A percentile compares a stretch with the other conserved stretches of the same genome.
Conservation (phyloP, 2,888 invertebrate species). For the Uloborus plumipes region DNA sequence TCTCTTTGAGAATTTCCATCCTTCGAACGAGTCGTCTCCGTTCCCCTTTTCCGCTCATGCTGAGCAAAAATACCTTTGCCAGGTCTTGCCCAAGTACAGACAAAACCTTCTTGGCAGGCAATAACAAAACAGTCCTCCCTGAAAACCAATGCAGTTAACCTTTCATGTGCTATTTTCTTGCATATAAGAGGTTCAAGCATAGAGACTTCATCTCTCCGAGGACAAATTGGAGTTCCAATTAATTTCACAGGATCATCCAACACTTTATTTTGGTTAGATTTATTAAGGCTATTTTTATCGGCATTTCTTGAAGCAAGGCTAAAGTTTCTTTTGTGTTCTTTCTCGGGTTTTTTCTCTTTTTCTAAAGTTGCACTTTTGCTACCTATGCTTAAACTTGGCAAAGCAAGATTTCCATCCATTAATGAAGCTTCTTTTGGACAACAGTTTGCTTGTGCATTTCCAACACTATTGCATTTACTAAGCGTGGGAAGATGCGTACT, state of each 20-base stretch:
- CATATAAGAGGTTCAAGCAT: constrained; percentile 95
- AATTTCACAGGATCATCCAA: constrained; percentile 82
- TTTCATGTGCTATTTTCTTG: constrained; percentile 97
- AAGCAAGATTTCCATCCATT: constrained; percentile 56
- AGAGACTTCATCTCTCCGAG: constrained; percentile 96
- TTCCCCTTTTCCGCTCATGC: no score
- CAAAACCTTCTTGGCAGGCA: constrained; percentile 98
- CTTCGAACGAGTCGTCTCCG: no score
- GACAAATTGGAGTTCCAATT: constrained; percentile 92
- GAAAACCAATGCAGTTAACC: constrained; percentile 94
- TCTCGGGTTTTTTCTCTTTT: constrained; percentile 68
- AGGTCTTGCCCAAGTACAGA: constrained; percentile 98
- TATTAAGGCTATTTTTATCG: constrained; percentile 69
- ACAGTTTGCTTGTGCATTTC: constrained; percentile 65
- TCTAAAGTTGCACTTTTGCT: constrained; percentile 70
- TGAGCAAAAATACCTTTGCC: constrained; percentile 72
- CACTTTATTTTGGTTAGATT: constrained; percentile 68
- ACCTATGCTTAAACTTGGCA: constrained; percentile 67
- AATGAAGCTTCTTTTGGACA: constrained; percentile 60
- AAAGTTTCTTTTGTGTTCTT: constrained; percentile 81
- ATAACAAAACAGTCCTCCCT: constrained; percentile 95
- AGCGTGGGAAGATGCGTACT: constrained; percentile 64
- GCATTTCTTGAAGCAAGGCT: constrained; percentile 76
- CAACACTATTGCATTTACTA: constrained; percentile 63
- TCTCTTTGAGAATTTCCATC: no score